Evolutionary conservation across 2,888 invertebrate species (phyloP).

Genomic region (Papilio protenor): DNA sequence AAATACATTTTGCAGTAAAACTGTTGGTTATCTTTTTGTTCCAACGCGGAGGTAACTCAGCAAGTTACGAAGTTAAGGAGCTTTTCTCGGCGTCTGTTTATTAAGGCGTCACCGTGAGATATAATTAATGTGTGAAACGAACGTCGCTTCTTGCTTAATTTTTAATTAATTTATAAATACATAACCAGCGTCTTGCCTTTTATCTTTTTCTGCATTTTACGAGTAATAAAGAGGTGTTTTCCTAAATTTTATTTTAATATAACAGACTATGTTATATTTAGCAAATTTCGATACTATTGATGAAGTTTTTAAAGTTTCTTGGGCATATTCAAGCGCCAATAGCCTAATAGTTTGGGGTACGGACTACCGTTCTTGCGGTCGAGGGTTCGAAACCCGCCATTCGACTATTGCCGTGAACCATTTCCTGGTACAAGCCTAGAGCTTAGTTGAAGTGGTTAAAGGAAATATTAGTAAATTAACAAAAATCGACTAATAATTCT

Average conservation of each 20-base stretch:
- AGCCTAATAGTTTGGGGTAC: too few relatives aligned
- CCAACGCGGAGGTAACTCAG: slow-evolving; percentile 40
- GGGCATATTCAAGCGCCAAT: too few relatives aligned
- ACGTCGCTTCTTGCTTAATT: slow-evolving; percentile 20
- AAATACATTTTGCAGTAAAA: slow-evolving; percentile 33
- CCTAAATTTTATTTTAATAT: not conserved
- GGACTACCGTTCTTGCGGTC: too few relatives aligned
- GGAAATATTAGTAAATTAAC: too few relatives aligned
- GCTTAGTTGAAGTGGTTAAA: too few relatives aligned
- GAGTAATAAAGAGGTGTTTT: not conserved
- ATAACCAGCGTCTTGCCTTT: not conserved
- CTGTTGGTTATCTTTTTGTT: slow-evolving; percentile 40
- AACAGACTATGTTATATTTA: not conserved
- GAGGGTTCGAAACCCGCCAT: too few relatives aligned
- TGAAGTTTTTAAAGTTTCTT: too few relatives aligned
- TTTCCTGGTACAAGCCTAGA: too few relatives aligned
- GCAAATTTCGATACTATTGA: too few relatives aligned
- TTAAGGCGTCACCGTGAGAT: slow-evolving; percentile 38
- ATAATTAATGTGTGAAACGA: slow-evolving; percentile 43
- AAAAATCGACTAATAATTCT: too few relatives aligned
- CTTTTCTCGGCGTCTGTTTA: slow-evolving; percentile 42
- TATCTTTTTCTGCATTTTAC: not conserved
- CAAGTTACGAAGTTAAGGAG: slow-evolving; percentile 43
- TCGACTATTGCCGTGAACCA: too few relatives aligned
- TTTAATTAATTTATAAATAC: slow-evolving; percentile 14